Evolutionary conservation across 2,113 vertebrate genomes (phyloP).

Genomic region (Orientallactaga bullata): DNA sequence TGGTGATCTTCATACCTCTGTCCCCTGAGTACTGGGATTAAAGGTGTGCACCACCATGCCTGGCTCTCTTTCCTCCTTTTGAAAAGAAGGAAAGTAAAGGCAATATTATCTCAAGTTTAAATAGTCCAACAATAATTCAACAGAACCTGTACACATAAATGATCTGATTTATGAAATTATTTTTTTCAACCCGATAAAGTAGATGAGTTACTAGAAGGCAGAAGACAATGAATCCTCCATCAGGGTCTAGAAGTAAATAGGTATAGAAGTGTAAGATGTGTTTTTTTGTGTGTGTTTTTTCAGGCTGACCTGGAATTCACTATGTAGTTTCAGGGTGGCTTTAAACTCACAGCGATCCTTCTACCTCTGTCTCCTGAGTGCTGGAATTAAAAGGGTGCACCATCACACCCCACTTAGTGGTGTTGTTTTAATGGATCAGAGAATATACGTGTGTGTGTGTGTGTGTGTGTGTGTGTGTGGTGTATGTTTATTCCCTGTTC

Average conservation of each 20-base stretch:
- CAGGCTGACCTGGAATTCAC: too few relatives aligned
- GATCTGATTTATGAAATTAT: conserved; percentile 8
- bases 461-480: not conserved
- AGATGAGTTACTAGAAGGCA: not conserved
- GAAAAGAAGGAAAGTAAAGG: conserved; percentile 18
- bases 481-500: not conserved
- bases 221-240: not conserved
- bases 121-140: conserved; percentile 2
- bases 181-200: not conserved
- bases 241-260: not conserved
- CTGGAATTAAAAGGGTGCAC: too few relatives aligned
- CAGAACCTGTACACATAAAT: not conserved
- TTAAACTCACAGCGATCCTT: too few relatives aligned
- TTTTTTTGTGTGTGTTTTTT: not conserved
- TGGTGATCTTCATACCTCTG: too few relatives aligned
- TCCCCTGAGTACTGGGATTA: too few relatives aligned
- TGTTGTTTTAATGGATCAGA: not conserved
- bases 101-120: not conserved
- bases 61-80: not conserved
- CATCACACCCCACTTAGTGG: too few relatives aligned
- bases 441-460: not conserved
- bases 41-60: too few relatives aligned
- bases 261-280: not conserved
- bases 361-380: too few relatives aligned
- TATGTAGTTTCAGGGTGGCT: too few relatives aligned